Conservation (phyloP, 2,113 vertebrate species). For the Datnioides undecimradiatus region DNA sequence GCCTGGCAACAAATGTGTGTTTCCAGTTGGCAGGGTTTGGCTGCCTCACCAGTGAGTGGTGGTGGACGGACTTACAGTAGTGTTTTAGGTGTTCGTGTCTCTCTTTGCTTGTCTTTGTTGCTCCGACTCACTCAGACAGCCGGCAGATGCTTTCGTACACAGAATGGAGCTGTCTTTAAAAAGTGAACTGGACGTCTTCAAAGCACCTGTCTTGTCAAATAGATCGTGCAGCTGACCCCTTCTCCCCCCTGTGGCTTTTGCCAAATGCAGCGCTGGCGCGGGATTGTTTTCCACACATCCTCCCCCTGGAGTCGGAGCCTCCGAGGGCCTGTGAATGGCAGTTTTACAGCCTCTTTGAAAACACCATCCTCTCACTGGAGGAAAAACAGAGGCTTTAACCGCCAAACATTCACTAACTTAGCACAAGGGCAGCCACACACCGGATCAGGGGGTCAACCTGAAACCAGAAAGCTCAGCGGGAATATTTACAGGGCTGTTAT, state of each 20-base stretch:
- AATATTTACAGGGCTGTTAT: not conserved
- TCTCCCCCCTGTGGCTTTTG: not conserved
- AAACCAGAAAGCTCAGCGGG: not conserved
- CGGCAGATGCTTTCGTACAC: slow-evolving; percentile 22
- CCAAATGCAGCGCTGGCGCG: slow-evolving; percentile 4
- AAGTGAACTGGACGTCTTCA: slow-evolving; percentile 15
- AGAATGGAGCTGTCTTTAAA: slow-evolving; percentile 9
- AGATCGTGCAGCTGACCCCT: slow-evolving; percentile 14
- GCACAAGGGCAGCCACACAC: not conserved
- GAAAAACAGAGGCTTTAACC: slow-evolving; percentile 16
- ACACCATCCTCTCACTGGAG: not conserved
- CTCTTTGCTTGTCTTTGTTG: slow-evolving; percentile 13
- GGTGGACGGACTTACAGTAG: slow-evolving; percentile 17
- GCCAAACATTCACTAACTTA: not conserved
- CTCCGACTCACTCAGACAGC: slow-evolving; percentile 9
- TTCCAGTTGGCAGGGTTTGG: slow-evolving; percentile 78
- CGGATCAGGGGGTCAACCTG: slow-evolving; percentile 10
- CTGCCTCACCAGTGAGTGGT: slow-evolving; percentile 59
- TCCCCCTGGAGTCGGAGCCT: not conserved
- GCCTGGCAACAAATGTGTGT: slow-evolving; percentile 83
- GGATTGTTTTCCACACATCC: not conserved
- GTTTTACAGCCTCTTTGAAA: slow-evolving; percentile 38
- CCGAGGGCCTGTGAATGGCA: slow-evolving; percentile 2
- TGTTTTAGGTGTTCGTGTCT: slow-evolving; percentile 11
- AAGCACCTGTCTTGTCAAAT: slow-evolving; percentile 36